Evolutionary conservation across 2,797 vertebrate genomes (phyloP).

Genomic region (Atherinosoma microstoma): DNA sequence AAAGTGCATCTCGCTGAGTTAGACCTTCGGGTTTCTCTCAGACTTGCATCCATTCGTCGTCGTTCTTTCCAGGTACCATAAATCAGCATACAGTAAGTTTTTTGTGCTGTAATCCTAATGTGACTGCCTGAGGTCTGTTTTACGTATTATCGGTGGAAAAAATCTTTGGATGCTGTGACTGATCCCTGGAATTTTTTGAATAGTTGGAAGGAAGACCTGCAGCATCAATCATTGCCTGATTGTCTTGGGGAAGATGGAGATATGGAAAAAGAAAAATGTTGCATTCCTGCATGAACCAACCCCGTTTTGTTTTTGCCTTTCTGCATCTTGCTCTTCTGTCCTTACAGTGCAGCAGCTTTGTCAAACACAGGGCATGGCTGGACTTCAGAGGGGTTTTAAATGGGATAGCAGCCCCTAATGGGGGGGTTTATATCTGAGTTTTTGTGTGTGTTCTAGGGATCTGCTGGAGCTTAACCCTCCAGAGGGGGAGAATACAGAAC

Average conservation of each 20-base stretch:
- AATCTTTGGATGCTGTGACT: constrained; percentile 36
- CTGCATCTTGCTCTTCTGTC: constrained; percentile 77
- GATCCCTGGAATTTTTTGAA: constrained; percentile 33
- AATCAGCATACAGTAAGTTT: constrained; percentile 28
- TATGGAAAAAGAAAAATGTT: constrained; percentile 25
- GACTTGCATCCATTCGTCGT: constrained; percentile 71
- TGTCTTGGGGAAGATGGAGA: constrained; percentile 53
- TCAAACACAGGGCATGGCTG: constrained; percentile 53
- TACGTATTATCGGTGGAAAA: constrained; percentile 51
- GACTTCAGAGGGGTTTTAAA: constrained; percentile 54
- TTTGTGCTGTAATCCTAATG: constrained; percentile 50
- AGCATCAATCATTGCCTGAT: constrained; percentile 55
- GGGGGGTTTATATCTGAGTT: constrained; percentile 38
- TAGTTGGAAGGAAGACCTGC: constrained; percentile 41
- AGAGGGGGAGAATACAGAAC: constrained; percentile 64
- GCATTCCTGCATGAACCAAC: constrained; percentile 79
- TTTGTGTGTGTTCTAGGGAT: constrained; percentile 82
- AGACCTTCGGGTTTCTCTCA: constrained; percentile 61
- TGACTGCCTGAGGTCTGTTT: constrained; percentile 71
- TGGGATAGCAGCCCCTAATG: constrained; percentile 27
- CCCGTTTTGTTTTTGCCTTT: constrained; percentile 62
- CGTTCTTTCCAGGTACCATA: constrained; percentile 53
- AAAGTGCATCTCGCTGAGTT: constrained; percentile 68
- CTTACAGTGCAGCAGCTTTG: constrained; percentile 47
- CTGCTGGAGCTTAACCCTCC: constrained; percentile 77